Percentiles rank a stretch among this genome's conserved stretches.
These are phyloP conservation scores for Microtus pennsylvanicus DNA, from an alignment of 2,113 vertebrate genomes.

Conservation along the genomic window DNA sequence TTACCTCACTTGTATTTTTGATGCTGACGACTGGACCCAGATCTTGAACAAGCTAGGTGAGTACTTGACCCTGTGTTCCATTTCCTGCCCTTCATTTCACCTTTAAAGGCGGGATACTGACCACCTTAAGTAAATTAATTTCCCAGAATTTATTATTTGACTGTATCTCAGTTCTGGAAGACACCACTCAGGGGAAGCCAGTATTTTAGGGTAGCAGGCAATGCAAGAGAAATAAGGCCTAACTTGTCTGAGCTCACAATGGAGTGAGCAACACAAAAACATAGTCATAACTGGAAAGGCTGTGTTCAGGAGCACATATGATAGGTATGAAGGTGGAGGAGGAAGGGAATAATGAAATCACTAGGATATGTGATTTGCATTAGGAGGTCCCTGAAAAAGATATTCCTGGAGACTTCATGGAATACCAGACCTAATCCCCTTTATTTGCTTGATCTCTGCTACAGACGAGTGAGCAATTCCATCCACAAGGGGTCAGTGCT, in stretches of 20 bases:
- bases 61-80: not conserved
- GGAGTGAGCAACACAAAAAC: constrained; percentile 13
- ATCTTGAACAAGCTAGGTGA: not conserved
- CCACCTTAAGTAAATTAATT: constrained; percentile 17
- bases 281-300: not conserved
- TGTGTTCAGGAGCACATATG: not conserved
- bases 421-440: not conserved
- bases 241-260: not conserved
- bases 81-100: not conserved
- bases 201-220: not conserved
- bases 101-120: constrained; percentile 39
- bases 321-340: not conserved
- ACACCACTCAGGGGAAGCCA: not conserved
- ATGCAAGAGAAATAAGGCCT: not conserved
- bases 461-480: not conserved
- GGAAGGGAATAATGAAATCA: not conserved
- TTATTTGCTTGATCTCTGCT: not conserved
- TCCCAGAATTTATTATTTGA: not conserved
- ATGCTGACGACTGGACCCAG: not conserved
- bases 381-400: not conserved
- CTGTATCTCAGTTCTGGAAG: not conserved
- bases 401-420: not conserved
- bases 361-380: not conserved
- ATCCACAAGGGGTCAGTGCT: not conserved
- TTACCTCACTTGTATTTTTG: not conserved